Evolutionary conservation across 2,113 vertebrate species (phyloP).

Genomic region (Hiodon alosoides): DNA sequence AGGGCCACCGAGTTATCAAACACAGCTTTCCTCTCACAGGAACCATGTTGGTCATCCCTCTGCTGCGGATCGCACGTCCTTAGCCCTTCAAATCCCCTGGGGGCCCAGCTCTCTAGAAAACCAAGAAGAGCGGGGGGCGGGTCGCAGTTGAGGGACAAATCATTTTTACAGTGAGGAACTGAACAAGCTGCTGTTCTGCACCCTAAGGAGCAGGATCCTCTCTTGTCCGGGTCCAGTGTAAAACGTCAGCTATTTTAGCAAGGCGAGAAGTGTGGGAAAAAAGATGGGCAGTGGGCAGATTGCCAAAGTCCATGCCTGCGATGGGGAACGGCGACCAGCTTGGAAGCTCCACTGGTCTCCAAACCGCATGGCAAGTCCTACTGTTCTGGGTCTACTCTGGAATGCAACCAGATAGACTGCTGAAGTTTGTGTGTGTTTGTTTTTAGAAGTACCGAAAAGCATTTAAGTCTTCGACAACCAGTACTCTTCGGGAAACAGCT

Average conservation of each 20-base stretch:
- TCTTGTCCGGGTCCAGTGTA: not conserved
- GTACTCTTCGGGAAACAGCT: not conserved
- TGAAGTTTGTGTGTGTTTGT: not conserved
- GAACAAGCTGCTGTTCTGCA: not conserved
- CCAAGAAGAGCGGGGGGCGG: too few species aligned
- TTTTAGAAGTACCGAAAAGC: not conserved
- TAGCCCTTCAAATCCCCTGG: conserved; percentile 10
- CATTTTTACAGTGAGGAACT: too few species aligned
- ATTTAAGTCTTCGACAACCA: not conserved
- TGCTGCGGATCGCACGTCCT: conserved; percentile 13
- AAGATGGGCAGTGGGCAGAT: not conserved
- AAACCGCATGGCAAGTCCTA: not conserved
- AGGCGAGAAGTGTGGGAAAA: conserved; percentile 14
- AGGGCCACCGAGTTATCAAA: conserved; percentile 26
- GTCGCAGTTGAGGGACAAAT: too few species aligned
- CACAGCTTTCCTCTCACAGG: conserved; percentile 28
- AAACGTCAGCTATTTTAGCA: not conserved
- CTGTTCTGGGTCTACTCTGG: not conserved
- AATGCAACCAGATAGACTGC: not conserved
- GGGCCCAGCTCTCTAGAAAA: not conserved
- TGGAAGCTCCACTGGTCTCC: not conserved
- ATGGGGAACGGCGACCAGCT: not conserved
- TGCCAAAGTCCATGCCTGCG: not conserved
- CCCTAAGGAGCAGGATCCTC: not conserved
- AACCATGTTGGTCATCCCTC: conserved; percentile 28